Conservation (phyloP, 2,113 vertebrate genomes). For the Chrysochloris asiatica region DNA sequence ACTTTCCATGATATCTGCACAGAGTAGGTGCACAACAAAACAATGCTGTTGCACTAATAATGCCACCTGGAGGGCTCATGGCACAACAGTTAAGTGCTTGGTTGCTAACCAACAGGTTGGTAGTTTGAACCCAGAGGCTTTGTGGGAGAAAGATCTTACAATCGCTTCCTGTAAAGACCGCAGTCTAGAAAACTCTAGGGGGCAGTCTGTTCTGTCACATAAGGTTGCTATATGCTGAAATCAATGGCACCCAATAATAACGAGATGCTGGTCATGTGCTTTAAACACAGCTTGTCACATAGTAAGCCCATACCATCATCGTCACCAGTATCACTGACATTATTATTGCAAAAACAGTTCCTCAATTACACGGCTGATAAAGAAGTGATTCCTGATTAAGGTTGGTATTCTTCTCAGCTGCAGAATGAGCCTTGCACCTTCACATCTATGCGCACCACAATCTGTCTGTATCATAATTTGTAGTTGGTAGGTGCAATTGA, state of each 20-base stretch:
- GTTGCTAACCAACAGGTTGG: neutral
- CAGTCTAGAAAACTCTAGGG: neutral
- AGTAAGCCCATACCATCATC: neutral
- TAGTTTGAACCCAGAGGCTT: neutral
- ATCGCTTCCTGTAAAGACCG: neutral
- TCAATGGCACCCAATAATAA: neutral
- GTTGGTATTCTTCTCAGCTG: neutral
- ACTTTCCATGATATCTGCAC: fast-evolving
- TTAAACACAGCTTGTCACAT: fast-evolving
- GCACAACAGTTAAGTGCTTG: neutral
- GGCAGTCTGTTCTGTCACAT: neutral
- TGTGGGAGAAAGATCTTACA: neutral
- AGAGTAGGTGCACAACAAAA: neutral
- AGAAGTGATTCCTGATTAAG: neutral
- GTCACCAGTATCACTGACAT: neutral
- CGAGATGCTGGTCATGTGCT: neutral
- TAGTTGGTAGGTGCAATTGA: neutral
- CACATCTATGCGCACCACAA: neutral
- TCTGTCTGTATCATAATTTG: fast-evolving
- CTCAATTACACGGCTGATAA: neutral
- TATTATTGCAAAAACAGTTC: neutral
- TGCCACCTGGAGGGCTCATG: neutral
- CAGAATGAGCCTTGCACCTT: neutral
- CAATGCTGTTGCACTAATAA: neutral
- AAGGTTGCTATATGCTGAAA: neutral